Conservation (phyloP, 2,888 invertebrate species). For the Agonopterix heracliana region DNA sequence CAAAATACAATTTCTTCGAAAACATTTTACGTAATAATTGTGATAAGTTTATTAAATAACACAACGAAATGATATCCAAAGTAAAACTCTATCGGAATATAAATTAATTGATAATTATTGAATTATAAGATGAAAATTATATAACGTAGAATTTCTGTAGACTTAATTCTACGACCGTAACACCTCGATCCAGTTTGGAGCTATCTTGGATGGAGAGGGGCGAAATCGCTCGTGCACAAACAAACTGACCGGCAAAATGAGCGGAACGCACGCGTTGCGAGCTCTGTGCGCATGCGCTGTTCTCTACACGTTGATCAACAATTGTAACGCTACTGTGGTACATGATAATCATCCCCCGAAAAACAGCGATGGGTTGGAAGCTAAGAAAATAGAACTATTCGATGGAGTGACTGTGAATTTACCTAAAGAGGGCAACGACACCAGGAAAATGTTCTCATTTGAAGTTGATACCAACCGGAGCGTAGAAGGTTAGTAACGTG, state of each 20-base stretch:
- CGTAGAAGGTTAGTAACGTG: slow-evolving; percentile 36
- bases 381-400: slow-evolving; percentile 43
- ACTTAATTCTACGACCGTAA: neutral
- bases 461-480: slow-evolving; percentile 42
- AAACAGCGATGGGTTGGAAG: slow-evolving; percentile 19
- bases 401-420: slow-evolving; percentile 52
- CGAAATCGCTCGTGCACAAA: slow-evolving; percentile 12
- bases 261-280: slow-evolving; percentile 35
- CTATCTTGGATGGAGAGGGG: slow-evolving; percentile 8
- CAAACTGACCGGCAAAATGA: slow-evolving; percentile 47
- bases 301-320: slow-evolving; percentile 14
- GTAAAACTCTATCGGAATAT: too few relatives aligned
- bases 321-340: slow-evolving; percentile 22
- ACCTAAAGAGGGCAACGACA: slow-evolving; percentile 36
- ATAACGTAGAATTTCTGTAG: neutral
- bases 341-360: neutral
- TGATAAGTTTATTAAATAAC: too few relatives aligned
- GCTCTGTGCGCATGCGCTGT: slow-evolving; percentile 28
- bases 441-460: slow-evolving; percentile 44
- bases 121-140: neutral
- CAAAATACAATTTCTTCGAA: too few relatives aligned
- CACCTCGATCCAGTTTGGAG: slow-evolving; percentile 6
- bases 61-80: too few relatives aligned
- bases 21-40: too few relatives aligned
- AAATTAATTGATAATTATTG: too few relatives aligned